Percentiles rank a stretch among this genome's conserved stretches.
Evolutionary conservation across 2,113 vertebrate species (phyloP).

Genomic region (Oreochromis spilurus): DNA sequence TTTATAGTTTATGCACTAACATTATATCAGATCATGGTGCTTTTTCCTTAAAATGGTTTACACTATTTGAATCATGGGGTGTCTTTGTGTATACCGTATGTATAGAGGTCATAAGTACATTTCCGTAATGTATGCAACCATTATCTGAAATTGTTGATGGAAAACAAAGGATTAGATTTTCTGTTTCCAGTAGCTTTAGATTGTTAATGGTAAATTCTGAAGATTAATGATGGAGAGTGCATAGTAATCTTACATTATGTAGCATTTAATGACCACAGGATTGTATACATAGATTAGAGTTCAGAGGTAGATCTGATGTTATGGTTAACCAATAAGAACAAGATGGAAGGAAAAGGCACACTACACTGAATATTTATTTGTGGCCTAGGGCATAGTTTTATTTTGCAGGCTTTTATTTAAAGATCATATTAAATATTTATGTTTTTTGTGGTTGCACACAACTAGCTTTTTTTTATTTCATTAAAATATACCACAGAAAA

Average conservation of each 20-base stretch:
- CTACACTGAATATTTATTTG: background rate
- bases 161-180: slow-evolving; percentile 22
- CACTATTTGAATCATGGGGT: background rate
- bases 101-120: background rate
- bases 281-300: slow-evolving; percentile 20
- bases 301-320: background rate
- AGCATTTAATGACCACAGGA: background rate
- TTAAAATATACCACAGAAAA: background rate
- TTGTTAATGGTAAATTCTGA: background rate
- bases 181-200: background rate
- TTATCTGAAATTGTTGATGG: background rate
- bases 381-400: background rate
- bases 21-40: background rate
- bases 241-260: background rate
- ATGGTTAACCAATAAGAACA: background rate
- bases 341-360: background rate
- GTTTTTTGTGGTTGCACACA: background rate
- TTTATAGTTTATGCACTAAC: background rate
- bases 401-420: background rate
- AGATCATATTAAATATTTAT: background rate
- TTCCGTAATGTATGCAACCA: background rate
- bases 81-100: background rate
- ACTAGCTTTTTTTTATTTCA: background rate
- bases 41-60: background rate
- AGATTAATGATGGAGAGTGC: slow-evolving; percentile 17